phyloP scores from a whole-genome alignment of 2,888 invertebrate species.

The Ochlodes sylvanus region DNA sequence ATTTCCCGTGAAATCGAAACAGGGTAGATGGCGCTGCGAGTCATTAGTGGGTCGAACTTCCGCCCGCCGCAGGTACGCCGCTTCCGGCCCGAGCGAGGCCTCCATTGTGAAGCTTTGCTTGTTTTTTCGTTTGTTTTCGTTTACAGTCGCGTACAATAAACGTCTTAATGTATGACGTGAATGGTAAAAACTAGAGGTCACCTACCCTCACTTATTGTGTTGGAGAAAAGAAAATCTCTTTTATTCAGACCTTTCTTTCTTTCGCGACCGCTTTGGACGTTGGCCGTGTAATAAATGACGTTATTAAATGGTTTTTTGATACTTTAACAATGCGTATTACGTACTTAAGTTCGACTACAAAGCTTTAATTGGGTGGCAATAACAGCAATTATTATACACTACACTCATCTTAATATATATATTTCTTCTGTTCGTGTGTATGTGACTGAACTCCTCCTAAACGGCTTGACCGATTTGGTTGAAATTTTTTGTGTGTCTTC shows the following conservation, averaged over 20 bases:
- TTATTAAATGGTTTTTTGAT: not conserved
- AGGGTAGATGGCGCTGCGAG: constrained; percentile 59
- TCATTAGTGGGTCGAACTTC: constrained; percentile 67
- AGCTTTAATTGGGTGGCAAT: no score
- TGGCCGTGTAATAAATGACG: constrained; percentile 1
- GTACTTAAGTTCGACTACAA: no score
- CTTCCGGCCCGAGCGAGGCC: constrained; percentile 41
- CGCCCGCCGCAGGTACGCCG: constrained; percentile 51
- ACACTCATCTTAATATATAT: no score
- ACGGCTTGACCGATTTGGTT: no score
- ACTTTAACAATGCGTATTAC: not conserved
- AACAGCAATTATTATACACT: no score
- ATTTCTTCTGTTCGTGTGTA: no score
- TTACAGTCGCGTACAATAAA: constrained; percentile 21
- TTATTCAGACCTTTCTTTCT: constrained; percentile 11
- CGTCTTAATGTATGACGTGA: constrained; percentile 22
- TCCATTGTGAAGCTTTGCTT: constrained; percentile 39
- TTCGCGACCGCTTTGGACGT: constrained; percentile 6
- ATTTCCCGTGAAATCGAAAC: constrained; percentile 34
- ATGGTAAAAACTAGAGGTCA: constrained; percentile 18
- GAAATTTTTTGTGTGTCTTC: no score
- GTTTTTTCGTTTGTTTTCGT: constrained; percentile 34
- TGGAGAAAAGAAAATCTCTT: constrained; percentile 24
- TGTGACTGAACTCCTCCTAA: no score
- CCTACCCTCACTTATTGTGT: constrained; percentile 10